Conservation (phyloP, 2,888 invertebrate genomes). For the Cabera pusaria region DNA sequence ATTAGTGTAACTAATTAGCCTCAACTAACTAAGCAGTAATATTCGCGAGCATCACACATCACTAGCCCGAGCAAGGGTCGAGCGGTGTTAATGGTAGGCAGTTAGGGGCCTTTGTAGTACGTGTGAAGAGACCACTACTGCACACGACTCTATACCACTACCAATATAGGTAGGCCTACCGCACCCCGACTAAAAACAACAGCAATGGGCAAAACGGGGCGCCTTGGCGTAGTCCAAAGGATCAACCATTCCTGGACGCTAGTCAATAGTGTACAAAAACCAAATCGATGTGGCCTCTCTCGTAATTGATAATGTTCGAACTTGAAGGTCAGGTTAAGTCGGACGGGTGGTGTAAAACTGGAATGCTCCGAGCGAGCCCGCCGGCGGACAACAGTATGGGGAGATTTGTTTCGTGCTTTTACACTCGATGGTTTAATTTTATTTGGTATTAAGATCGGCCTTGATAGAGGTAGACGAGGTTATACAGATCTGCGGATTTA, state of each 20-base stretch:
- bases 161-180: conserved; percentile 35
- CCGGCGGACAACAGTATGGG: conserved; percentile 34
- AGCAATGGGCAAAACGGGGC: neutral
- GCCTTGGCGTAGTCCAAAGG: conserved; percentile 24
- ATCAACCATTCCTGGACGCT: conserved; percentile 41
- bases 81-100: conserved; percentile 79
- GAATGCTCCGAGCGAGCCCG: conserved; percentile 36
- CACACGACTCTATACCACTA: conserved; percentile 49
- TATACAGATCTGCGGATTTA: too few relatives aligned
- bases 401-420: conserved; percentile 16
- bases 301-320: conserved; percentile 21
- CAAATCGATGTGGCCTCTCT: conserved; percentile 47
- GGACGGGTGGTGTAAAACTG: conserved; percentile 33
- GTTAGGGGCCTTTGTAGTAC: conserved; percentile 79
- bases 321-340: conserved; percentile 32
- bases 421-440: conserved; percentile 33
- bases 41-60: conserved; percentile 42
- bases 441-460: conserved; percentile 17
- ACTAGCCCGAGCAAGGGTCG: conserved; percentile 58
- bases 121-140: conserved; percentile 78
- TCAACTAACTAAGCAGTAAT: conserved; percentile 6
- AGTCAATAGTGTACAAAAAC: conserved; percentile 45
- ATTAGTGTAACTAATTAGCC: conserved; percentile 17
- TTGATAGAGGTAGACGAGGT: too few relatives aligned
- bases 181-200: conserved; percentile 21